phyloP scores from a whole-genome alignment of 2,888 invertebrate species.

The Erebia ligea region DNA sequence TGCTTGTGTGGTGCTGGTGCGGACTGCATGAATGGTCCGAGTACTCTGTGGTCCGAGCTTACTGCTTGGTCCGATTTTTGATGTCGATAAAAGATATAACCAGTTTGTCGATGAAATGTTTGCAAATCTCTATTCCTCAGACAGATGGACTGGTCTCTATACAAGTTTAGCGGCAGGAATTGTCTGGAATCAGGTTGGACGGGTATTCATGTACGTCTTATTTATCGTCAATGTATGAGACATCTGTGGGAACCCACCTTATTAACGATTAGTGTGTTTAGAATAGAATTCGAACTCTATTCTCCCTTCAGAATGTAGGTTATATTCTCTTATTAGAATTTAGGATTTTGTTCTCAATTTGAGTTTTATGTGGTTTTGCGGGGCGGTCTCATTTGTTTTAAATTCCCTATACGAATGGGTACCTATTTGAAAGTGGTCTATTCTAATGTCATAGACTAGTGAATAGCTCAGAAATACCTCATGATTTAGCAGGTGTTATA shows the following conservation, averaged over 20 bases:
- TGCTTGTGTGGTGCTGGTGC: no score
- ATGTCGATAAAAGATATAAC: background rate
- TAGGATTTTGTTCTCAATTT: background rate
- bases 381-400: background rate
- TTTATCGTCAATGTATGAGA: slow-evolving; percentile 21
- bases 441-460: background rate
- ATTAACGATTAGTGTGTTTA: slow-evolving; percentile 31
- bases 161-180: slow-evolving; percentile 44
- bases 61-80: background rate
- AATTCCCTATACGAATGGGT: background rate
- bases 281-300: slow-evolving; percentile 1
- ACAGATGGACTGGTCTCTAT: slow-evolving; percentile 38
- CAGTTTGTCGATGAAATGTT: slow-evolving; percentile 31
- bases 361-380: background rate
- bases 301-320: background rate
- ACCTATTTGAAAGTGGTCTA: background rate
- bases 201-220: slow-evolving; percentile 33
- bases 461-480: no score
- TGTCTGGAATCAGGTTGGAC: slow-evolving; percentile 45
- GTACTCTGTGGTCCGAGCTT: no score
- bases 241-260: slow-evolving; percentile 42
- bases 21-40: no score
- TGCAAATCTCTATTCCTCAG: slow-evolving; percentile 40
- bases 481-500: no score
- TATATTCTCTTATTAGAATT: background rate